Evolutionary conservation across 2,888 invertebrate genomes (phyloP).

Genomic region (Myopa testacea): DNA sequence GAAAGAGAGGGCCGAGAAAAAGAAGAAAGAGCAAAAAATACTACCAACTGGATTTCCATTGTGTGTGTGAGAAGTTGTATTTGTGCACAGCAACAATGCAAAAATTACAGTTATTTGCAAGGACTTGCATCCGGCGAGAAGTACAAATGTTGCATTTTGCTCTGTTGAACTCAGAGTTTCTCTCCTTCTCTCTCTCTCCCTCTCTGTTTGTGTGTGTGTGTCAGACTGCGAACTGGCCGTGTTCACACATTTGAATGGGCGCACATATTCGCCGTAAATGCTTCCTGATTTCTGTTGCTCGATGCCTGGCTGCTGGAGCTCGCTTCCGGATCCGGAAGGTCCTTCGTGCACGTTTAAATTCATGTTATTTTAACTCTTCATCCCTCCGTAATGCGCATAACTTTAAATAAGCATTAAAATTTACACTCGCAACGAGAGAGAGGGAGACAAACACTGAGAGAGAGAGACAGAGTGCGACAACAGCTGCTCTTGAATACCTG

Average conservation of each 20-base stretch:
- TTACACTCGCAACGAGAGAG: neutral
- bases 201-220: neutral
- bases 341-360: constrained; percentile 23
- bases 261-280: constrained; percentile 33
- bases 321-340: constrained; percentile 18
- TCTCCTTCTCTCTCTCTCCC: too few relatives aligned
- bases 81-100: constrained; percentile 48
- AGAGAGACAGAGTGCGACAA: neutral
- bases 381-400: constrained; percentile 13
- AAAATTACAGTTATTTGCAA: constrained; percentile 60
- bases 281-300: constrained; percentile 28
- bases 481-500: neutral
- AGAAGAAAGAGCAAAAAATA: neutral
- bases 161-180: neutral
- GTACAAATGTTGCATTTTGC: constrained; percentile 15
- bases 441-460: neutral
- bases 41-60: constrained; percentile 11
- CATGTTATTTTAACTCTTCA: constrained; percentile 27
- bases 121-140: constrained; percentile 30
- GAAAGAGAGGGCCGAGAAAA: neutral
- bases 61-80: neutral
- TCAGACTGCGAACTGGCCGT: neutral
- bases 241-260: constrained; percentile 25
- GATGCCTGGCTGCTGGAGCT: constrained; percentile 11
- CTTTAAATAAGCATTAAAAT: constrained; percentile 40